Evolutionary conservation across 2,113 vertebrate species (phyloP).

Genomic region (Hemiscyllium ocellatum): DNA sequence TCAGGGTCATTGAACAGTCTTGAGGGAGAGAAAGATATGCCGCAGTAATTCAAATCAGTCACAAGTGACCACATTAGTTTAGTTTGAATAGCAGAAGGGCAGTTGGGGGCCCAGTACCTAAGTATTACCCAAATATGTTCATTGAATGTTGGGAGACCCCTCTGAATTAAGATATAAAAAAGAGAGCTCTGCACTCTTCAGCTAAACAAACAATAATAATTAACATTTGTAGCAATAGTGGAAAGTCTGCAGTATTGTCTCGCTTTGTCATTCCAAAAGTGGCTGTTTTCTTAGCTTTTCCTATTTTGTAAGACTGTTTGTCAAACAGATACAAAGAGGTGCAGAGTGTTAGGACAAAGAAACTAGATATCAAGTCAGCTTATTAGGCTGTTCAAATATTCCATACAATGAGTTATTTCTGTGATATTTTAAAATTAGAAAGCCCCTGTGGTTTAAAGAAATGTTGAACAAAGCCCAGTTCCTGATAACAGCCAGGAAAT

Average conservation of each 20-base stretch:
- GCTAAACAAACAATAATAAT: neutral
- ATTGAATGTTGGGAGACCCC: neutral
- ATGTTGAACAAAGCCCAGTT: neutral
- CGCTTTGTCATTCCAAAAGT: neutral
- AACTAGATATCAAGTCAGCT: neutral
- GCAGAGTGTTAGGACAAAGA: neutral
- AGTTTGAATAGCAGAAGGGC: neutral
- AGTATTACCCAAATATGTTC: neutral
- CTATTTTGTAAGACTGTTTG: neutral
- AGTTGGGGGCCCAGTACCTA: neutral
- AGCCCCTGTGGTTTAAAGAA: neutral
- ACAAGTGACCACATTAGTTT: neutral
- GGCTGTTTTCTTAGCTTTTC: neutral
- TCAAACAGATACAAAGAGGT: neutral
- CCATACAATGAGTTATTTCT: neutral
- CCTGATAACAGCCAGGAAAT: neutral
- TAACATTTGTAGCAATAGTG: neutral
- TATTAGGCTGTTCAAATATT: neutral
- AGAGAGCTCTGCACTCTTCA: neutral
- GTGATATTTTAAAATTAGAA: neutral
- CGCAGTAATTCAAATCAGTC: neutral
- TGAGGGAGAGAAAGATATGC: neutral
- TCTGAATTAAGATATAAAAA: neutral
- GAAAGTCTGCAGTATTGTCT: neutral
- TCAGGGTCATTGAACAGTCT: neutral